Percentiles rank a stretch among this genome's conserved stretches.
phyloP scores from a whole-genome alignment of 2,797 vertebrate species.

The Melanotaenia maccullochi region DNA sequence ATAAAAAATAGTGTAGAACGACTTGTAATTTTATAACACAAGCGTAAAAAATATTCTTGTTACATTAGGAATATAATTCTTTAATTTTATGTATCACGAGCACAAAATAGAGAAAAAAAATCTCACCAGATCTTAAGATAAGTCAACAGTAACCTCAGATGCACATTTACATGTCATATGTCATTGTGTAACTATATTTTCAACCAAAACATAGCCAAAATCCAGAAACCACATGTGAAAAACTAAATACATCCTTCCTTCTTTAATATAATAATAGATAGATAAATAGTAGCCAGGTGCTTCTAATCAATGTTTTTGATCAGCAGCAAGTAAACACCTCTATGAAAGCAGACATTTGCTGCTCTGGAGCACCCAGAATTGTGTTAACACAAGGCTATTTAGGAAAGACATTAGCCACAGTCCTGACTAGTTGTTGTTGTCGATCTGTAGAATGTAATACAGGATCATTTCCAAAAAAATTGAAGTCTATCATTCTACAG shows the following conservation, averaged over 20 bases:
- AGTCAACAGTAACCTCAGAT: not conserved
- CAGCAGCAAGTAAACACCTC: not conserved
- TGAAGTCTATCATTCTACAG: too few species aligned
- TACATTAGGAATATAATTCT: not conserved
- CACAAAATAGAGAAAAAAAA: too few species aligned
- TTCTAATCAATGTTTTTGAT: not conserved
- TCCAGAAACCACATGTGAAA: not conserved
- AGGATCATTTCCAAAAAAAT: too few species aligned
- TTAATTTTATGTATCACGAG: too few species aligned
- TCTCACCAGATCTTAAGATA: not conserved
- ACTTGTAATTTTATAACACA: not conserved
- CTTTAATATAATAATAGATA: too few species aligned
- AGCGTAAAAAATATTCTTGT: not conserved
- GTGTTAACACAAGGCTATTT: too few species aligned
- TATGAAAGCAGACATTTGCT: not conserved
- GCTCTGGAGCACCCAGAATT: too few species aligned
- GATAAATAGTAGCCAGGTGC: not conserved
- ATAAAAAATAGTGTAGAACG: not conserved
- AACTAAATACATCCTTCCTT: not conserved
- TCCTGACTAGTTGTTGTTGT: too few species aligned
- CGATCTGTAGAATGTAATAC: too few species aligned
- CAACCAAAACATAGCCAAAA: not conserved
- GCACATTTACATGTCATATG: too few species aligned
- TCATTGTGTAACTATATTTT: too few species aligned
- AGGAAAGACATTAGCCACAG: not conserved